Conservation (phyloP, 2,113 vertebrate species). For the Cricetomys ansorgei region DNA sequence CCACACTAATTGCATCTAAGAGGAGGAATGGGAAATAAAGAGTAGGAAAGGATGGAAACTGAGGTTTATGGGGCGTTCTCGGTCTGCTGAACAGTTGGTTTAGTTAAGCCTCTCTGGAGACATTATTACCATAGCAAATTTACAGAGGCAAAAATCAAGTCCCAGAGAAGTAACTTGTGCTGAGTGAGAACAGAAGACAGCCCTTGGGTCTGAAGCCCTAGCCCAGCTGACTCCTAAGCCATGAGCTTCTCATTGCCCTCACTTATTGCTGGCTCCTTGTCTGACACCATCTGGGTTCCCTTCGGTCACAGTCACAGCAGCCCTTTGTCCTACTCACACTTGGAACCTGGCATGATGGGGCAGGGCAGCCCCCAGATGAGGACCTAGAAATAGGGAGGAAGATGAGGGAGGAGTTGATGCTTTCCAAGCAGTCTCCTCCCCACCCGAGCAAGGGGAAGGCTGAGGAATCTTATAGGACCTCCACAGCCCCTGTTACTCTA, state of each 20-base stretch:
- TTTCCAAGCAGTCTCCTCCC: not conserved
- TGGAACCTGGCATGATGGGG: not conserved
- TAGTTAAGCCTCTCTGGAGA: not conserved
- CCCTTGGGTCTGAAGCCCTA: not conserved
- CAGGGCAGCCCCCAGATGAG: not conserved
- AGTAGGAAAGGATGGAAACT: not conserved
- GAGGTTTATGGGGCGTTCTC: not conserved
- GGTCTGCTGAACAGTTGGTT: not conserved
- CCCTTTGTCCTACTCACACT: too few species aligned
- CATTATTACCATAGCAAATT: not conserved
- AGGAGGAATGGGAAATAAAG: not conserved
- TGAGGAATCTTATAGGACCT: fast-evolving
- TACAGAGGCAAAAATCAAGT: not conserved
- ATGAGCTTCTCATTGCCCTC: not conserved
- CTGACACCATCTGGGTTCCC: not conserved
- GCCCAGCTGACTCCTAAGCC: not conserved
- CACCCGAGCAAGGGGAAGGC: not conserved
- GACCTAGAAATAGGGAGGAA: not conserved
- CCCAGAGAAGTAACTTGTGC: not conserved
- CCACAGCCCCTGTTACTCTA: fast-evolving
- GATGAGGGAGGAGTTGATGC: not conserved
- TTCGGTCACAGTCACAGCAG: not conserved
- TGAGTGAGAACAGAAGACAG: not conserved
- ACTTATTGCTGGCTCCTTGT: not conserved
- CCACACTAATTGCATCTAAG: not conserved